phyloP scores from a whole-genome alignment of 1,140 invertebrate species.

The Aporrectodea caliginosa region DNA sequence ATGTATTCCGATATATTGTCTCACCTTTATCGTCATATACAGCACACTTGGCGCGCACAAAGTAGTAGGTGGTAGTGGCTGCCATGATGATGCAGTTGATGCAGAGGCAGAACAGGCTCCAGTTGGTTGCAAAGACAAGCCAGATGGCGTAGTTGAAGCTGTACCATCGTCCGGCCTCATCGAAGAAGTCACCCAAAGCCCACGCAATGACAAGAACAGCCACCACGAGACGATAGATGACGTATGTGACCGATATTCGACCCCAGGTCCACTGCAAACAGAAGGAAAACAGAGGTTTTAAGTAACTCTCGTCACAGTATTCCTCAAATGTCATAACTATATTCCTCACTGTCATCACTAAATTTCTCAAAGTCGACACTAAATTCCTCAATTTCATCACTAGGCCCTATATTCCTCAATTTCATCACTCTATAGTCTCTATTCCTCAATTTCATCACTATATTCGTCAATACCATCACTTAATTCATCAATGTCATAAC shows the following conservation, averaged over 20 bases:
- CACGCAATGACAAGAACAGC: conserved; percentile 15
- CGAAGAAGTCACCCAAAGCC: conserved; percentile 13
- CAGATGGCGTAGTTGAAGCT: conserved; percentile 8
- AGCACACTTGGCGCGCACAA: not conserved
- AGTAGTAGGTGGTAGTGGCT: not conserved
- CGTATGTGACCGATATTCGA: not conserved
- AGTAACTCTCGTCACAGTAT: no score
- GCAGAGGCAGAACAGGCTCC: conserved; percentile 8
- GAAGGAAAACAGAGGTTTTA: no score
- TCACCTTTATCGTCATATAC: not conserved
- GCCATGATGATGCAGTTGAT: conserved; percentile 2
- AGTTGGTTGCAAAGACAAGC: conserved; percentile 27
- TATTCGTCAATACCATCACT: no score
- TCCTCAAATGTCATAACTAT: no score
- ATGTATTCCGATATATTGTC: not conserved
- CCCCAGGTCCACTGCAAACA: not conserved
- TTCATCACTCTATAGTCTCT: no score
- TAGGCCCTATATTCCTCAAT: no score
- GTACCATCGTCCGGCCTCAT: conserved; percentile 18
- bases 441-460: no score
- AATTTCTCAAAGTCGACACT: no score
- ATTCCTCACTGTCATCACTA: no score
- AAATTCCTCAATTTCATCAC: no score
- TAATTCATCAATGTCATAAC: no score
- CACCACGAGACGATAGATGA: conserved; percentile 20